Percentiles rank a stretch among this genome's conserved stretches.
Conservation (phyloP, 1,140 invertebrate genomes). For the Formica selysi region DNA sequence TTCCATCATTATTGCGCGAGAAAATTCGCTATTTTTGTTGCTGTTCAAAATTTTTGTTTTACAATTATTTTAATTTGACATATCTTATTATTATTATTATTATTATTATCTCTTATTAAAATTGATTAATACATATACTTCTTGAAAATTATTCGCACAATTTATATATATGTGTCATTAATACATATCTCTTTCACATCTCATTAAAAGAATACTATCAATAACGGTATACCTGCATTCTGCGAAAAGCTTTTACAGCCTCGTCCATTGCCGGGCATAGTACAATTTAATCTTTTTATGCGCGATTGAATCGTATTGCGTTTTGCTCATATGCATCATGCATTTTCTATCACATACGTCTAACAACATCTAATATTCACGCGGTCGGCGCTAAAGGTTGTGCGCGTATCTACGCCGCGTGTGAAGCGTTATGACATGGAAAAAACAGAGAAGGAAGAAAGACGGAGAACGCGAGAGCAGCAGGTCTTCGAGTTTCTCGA, state of each 20-base stretch:
- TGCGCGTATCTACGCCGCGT: constrained; percentile 18
- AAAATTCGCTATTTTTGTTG: background rate
- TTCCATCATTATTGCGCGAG: background rate
- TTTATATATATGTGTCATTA: background rate
- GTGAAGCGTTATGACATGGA: background rate
- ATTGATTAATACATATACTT: background rate
- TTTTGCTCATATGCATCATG: constrained; percentile 35
- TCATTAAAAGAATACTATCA: background rate
- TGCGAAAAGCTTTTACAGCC: background rate
- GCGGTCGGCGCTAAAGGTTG: constrained; percentile 33
- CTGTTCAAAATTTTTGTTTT: background rate
- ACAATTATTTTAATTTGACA: too few relatives aligned
- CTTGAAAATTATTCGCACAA: background rate
- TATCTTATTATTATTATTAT: background rate
- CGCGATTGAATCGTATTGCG: constrained; percentile 42
- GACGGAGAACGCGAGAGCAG: constrained; percentile 31
- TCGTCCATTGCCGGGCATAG: constrained; percentile 26
- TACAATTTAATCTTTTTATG: constrained; percentile 44
- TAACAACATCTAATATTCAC: constrained; percentile 34
- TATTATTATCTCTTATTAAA: background rate
- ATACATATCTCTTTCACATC: background rate
- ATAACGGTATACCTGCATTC: background rate
- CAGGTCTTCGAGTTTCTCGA: constrained; percentile 67
- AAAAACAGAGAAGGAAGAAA: constrained; percentile 23
- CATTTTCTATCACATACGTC: constrained; percentile 32